phyloP scores from a whole-genome alignment of 2,888 invertebrate genomes.

The Hydraecia micacea region DNA sequence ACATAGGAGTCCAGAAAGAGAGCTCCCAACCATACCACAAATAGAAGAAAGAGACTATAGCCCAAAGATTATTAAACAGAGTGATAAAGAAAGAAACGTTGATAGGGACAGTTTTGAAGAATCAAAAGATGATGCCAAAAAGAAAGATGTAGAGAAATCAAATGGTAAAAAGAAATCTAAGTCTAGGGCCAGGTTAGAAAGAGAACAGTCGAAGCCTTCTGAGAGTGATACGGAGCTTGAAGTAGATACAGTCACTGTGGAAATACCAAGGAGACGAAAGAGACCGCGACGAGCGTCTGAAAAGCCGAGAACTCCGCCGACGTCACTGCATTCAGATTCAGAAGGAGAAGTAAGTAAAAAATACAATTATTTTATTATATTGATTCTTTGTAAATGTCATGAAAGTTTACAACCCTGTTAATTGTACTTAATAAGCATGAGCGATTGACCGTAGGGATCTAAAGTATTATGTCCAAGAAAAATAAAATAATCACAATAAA shows the following conservation, averaged over 20 bases:
- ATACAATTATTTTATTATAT: too few species aligned
- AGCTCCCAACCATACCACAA: conserved; percentile 61
- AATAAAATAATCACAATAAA: background rate
- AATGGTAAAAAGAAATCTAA: conserved; percentile 88
- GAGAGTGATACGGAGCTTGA: conserved; percentile 88
- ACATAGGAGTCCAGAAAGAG: conserved; percentile 64
- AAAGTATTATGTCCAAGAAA: too few species aligned
- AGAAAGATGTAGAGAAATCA: conserved; percentile 81
- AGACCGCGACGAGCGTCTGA: conserved; percentile 85
- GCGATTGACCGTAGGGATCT: background rate
- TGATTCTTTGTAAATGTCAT: background rate
- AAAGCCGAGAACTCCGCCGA: conserved; percentile 85
- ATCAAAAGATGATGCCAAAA: conserved; percentile 78
- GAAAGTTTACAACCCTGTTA: background rate
- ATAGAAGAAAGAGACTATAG: conserved; percentile 75
- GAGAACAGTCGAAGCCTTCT: conserved; percentile 88
- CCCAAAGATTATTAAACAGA: conserved; percentile 72
- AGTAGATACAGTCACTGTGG: conserved; percentile 88
- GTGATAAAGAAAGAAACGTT: conserved; percentile 65
- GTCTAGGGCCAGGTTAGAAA: conserved; percentile 86
- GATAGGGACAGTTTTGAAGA: conserved; percentile 77
- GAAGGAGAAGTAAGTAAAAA: conserved; percentile 83
- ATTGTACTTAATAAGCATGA: background rate
- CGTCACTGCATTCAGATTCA: conserved; percentile 86
- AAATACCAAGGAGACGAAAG: conserved; percentile 87